Percentiles rank a stretch among this genome's conserved stretches.
Conservation (phyloP, 2,888 invertebrate species). For the Norana najaformis region DNA sequence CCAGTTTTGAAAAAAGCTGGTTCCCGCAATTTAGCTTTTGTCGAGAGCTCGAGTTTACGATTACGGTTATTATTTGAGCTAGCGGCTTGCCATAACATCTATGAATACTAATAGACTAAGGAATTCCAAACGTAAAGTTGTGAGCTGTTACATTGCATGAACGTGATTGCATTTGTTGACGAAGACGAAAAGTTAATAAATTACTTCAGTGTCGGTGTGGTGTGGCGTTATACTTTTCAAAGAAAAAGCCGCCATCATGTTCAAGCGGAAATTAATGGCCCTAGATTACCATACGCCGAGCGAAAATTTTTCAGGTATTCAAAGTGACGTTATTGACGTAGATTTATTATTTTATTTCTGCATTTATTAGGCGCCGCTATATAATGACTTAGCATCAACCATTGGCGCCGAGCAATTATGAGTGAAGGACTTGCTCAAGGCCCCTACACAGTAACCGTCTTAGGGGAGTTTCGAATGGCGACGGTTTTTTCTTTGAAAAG, state of each 20-base stretch:
- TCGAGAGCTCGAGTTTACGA: too few species aligned
- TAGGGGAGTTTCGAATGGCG: too few species aligned
- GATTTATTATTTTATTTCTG: too few species aligned
- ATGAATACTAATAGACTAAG: background rate
- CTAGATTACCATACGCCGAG: slow-evolving; percentile 32
- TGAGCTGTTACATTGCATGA: background rate
- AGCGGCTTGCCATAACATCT: background rate
- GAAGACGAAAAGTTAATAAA: background rate
- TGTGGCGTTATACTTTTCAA: background rate
- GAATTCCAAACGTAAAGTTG: background rate
- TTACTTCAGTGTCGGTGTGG: background rate
- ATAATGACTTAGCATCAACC: too few species aligned
- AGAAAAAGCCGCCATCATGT: slow-evolving; percentile 29
- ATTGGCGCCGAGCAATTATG: too few species aligned
- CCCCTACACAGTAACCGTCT: too few species aligned
- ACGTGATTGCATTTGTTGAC: background rate
- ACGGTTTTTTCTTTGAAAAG: too few species aligned
- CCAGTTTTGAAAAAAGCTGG: too few species aligned
- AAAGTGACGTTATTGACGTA: background rate
- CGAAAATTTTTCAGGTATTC: slow-evolving; percentile 21
- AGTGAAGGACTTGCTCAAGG: too few species aligned
- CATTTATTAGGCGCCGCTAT: too few species aligned
- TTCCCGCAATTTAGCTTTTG: too few species aligned
- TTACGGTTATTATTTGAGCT: too few species aligned
- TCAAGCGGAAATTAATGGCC: slow-evolving; percentile 37